Evolutionary conservation across 2,113 vertebrate genomes (phyloP).

Genomic region (Daubentonia madagascariensis): DNA sequence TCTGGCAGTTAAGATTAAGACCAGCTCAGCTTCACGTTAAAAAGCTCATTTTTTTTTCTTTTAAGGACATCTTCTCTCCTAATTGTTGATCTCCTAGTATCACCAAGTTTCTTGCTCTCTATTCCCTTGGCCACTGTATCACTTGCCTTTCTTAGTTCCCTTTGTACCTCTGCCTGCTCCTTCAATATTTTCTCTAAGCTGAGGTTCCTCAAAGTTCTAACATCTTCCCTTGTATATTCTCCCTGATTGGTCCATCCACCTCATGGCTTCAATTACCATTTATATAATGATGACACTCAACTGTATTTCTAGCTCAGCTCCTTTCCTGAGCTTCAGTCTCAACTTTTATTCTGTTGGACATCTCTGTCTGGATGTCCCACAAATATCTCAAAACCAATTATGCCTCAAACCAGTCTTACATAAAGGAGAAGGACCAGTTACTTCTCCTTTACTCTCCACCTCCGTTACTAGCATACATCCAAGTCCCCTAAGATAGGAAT

Average conservation of each 20-base stretch:
- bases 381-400: conserved; percentile 15
- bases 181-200: not conserved
- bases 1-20: conserved; percentile 12
- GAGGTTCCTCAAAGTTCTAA: not conserved
- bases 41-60: not conserved
- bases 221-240: not conserved
- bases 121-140: not conserved
- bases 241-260: not conserved
- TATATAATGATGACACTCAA: not conserved
- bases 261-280: not conserved
- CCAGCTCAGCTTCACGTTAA: not conserved
- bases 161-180: not conserved
- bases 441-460: not conserved
- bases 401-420: not conserved
- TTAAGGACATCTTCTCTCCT: not conserved
- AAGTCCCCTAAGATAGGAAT: not conserved
- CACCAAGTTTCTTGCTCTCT: not conserved
- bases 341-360: not conserved
- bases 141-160: not conserved
- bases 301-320: not conserved
- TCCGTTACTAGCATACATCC: not conserved
- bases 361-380: not conserved
- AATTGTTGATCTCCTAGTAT: not conserved
- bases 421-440: too few species aligned
- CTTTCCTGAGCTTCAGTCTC: not conserved